A percentile compares a stretch with the other conserved stretches of the same genome.
These are phyloP conservation scores for Anguilla anguilla DNA, from an alignment of 2,797 vertebrate genomes.

Conservation along the genomic window DNA sequence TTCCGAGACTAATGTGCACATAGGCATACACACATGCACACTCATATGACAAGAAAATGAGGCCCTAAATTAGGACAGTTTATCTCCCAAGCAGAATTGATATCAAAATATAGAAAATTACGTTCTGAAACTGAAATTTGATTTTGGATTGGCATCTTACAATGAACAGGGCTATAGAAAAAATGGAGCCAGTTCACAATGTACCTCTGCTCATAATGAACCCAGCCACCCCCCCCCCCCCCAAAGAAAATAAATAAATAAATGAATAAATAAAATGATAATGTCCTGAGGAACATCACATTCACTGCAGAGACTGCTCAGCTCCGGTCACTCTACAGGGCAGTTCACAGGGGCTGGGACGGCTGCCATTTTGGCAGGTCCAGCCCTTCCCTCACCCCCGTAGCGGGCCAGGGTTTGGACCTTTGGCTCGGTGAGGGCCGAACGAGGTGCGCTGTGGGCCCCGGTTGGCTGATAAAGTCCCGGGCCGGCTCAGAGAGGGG, in stretches of 20 bases:
- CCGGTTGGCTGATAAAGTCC: conserved; percentile 40
- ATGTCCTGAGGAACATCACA: conserved; percentile 53
- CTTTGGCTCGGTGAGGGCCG: conserved; percentile 40
- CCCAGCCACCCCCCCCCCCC: conserved; percentile 32
- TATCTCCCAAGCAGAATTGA: too few relatives aligned
- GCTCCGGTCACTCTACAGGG: conserved; percentile 7
- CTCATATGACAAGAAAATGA: too few relatives aligned
- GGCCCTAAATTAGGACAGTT: too few relatives aligned
- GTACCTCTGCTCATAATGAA: not conserved
- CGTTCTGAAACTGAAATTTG: too few relatives aligned
- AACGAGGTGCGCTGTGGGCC: conserved; percentile 58
- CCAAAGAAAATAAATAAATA: too few relatives aligned
- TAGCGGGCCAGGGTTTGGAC: conserved; percentile 54
- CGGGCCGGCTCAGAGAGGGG: conserved; percentile 45
- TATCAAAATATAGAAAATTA: too few relatives aligned
- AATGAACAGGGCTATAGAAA: not conserved
- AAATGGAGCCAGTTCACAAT: not conserved
- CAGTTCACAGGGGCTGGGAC: conserved; percentile 49
- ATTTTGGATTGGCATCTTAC: too few relatives aligned
- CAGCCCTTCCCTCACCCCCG: conserved; percentile 54
- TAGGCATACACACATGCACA: too few relatives aligned
- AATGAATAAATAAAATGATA: not conserved
- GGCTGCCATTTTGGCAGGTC: conserved; percentile 61
- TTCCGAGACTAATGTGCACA: too few relatives aligned
- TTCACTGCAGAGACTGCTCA: conserved; percentile 49